Evolutionary conservation across 2,113 vertebrate species (phyloP), one percentile per base, ranked within the genome.

Genomic region (Ia io): DNA sequence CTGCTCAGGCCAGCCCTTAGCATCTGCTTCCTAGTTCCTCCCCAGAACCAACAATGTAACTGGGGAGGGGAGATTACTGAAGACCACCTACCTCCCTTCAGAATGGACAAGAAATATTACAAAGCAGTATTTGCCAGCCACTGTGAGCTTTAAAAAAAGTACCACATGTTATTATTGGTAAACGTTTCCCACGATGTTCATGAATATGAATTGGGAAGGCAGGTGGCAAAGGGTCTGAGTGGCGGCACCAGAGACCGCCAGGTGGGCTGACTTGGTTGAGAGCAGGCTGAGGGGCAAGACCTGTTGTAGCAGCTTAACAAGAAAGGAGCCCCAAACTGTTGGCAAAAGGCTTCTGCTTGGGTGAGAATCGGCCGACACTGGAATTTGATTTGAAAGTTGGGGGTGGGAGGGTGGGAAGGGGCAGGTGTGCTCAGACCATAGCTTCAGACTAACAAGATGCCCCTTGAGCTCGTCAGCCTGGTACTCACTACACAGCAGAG

Each of bases 151-250:
- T 4, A 16, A 18, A 16, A 11, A 28, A 40, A 30, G 7, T 0
- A 1, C 11, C 61, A 0, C 4, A 1, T 0, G 3, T n/a, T 3
- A 37, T 2, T 4, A 4, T 9, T 35, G 30, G 42, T 12, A 9
- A 20, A 9, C 28, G 6, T 25, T 73, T 51, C 42, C 65, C 11
- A 0, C 1, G 5, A 14, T 5, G 14, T 2, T 22, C 44, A 2
- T 0, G 5, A 49, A 9, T 7, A 32, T 18, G 30, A 17, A 0
- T 0, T 0, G 7, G 35, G 35, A 14, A 40, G 23, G 49, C 22
- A 4, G 61, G n/a, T 0, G 42, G 35, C 0, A 0, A 0, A 3
- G 28, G 37, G 40, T 6, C 47, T 2, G 67, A 32, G 14, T 0
- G 1, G 18, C 22, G 2, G 6, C 13, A 0, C 23, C 84, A 2